Evolutionary conservation across 2,888 invertebrate species (phyloP), one percentile per base, ranked within the genome.

Genomic region (Diaprepes abbreviatus): DNA sequence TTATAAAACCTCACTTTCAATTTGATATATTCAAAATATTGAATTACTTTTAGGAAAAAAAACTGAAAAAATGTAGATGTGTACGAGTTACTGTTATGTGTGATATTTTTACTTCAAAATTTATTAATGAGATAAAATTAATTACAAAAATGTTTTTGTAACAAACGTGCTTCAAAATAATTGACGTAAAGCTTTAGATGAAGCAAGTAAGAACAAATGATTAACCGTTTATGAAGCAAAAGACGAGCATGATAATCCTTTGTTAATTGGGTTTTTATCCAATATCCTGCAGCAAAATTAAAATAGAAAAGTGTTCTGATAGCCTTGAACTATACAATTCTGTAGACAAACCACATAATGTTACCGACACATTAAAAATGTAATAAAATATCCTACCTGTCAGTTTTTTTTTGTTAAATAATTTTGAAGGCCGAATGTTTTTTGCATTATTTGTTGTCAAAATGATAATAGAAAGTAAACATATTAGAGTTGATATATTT

Each of bases 291-390:
- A 38, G 55, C 38, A 24, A 50, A 14, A 38, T 38, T 36, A 3
- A 36, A 55, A 24, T 17, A 38, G 21, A 24, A 55, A 55, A 55
- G 55, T 55, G 7, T 55, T 38, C 21, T 21, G 0, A 14, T 31
- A 36, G 10, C 55, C 55, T 55, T 55, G 55, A 55, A 55, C 55
- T 55, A 55, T 55, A 38, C 12, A 28, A 24, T 55, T 14, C 21
- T 36, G 55, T 55, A 38, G 55, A 38, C 38, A 55, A 36, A 38
- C 24, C 38, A 55, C 38, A 3, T 38, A 7, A 55, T 12, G 17
- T 54, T 35, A 35, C 6, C 17, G 35, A 54, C 55, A 36, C 19
- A 36, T 55, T 38, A 24, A 35, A 54, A 19, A 10, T 54, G 52
- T 52, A 33, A 52, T 52, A 33, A 54, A 35, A 24, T 38, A 28